phyloP scores from a whole-genome alignment of 2,888 invertebrate genomes.

The Hirtodrosophila alboralis region DNA sequence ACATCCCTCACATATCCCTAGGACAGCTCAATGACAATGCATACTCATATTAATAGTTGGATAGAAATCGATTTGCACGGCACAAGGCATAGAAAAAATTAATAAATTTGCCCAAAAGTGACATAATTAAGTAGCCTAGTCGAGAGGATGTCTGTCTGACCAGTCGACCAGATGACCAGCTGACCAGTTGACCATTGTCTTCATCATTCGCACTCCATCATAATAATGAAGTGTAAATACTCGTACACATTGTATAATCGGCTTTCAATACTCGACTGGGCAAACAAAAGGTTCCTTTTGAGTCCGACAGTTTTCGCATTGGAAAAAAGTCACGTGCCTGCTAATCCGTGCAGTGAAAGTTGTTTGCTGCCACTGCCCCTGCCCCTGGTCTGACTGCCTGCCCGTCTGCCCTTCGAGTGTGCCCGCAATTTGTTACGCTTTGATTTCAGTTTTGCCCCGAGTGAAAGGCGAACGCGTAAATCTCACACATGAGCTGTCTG shows the following conservation, averaged over 20 bases:
- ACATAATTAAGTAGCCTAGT: slow-evolving; percentile 64
- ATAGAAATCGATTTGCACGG: slow-evolving; percentile 71
- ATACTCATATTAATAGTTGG: slow-evolving; percentile 51
- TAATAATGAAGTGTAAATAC: slow-evolving; percentile 74
- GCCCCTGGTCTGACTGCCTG: slow-evolving; percentile 15
- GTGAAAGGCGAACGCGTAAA: slow-evolving; percentile 65
- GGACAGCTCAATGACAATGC: slow-evolving; percentile 28
- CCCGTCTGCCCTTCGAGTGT: slow-evolving; percentile 26
- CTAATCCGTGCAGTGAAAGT: slow-evolving; percentile 69
- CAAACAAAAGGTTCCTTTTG: slow-evolving; percentile 50
- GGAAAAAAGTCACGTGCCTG: slow-evolving; percentile 73
- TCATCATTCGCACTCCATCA: slow-evolving; percentile 26
- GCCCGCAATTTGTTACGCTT: slow-evolving; percentile 75
- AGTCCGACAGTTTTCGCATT: slow-evolving; percentile 40
- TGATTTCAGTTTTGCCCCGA: slow-evolving; percentile 65
- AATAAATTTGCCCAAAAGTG: slow-evolving; percentile 67
- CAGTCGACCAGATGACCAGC: slow-evolving; percentile 39
- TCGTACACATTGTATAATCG: slow-evolving; percentile 64
- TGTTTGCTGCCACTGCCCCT: slow-evolving; percentile 25
- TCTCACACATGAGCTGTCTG: slow-evolving; percentile 51
- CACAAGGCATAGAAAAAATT: slow-evolving; percentile 34
- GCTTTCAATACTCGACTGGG: slow-evolving; percentile 53
- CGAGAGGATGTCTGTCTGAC: slow-evolving; percentile 16
- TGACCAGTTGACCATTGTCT: slow-evolving; percentile 52
- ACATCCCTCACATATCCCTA: slow-evolving; percentile 59